These are phyloP conservation scores for Pycnonotus jocosus DNA, from an alignment of 2,113 vertebrate species.

Conservation along the genomic window DNA sequence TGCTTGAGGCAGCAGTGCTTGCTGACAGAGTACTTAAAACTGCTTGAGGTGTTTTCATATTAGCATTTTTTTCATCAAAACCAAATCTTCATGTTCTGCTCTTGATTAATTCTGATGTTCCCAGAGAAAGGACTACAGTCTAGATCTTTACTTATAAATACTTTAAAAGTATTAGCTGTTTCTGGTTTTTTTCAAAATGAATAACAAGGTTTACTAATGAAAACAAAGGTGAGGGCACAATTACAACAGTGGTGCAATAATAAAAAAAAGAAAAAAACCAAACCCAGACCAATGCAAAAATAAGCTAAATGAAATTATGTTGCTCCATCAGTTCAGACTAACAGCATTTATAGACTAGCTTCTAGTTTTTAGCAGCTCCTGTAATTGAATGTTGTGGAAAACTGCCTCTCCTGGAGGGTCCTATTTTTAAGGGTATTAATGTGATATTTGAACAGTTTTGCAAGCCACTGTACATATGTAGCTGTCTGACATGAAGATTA, in stretches of 20 bases:
- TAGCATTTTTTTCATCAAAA: slow-evolving; percentile 37
- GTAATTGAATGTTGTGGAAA: background rate
- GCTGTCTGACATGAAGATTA: background rate
- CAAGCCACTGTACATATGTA: background rate
- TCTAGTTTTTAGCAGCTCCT: background rate
- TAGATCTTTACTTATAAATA: background rate
- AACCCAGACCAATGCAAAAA: background rate
- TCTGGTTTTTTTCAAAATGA: background rate
- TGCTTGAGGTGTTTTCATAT: background rate
- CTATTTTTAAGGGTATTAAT: background rate
- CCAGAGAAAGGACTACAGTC: background rate
- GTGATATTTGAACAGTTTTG: background rate
- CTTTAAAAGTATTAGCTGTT: background rate
- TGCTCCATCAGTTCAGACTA: background rate
- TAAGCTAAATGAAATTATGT: background rate
- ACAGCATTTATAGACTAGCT: background rate
- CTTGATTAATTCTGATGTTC: background rate
- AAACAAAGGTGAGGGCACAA: background rate
- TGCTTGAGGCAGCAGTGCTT: background rate
- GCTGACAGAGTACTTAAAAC: background rate
- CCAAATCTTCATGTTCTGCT: background rate
- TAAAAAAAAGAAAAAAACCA: background rate
- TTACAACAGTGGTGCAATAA: background rate
- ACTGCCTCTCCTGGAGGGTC: background rate
- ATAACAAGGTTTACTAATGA: background rate